Percentiles rank a stretch among this genome's conserved stretches.
Evolutionary conservation across 2,797 vertebrate species (phyloP).

Genomic region (Tinamus major): DNA sequence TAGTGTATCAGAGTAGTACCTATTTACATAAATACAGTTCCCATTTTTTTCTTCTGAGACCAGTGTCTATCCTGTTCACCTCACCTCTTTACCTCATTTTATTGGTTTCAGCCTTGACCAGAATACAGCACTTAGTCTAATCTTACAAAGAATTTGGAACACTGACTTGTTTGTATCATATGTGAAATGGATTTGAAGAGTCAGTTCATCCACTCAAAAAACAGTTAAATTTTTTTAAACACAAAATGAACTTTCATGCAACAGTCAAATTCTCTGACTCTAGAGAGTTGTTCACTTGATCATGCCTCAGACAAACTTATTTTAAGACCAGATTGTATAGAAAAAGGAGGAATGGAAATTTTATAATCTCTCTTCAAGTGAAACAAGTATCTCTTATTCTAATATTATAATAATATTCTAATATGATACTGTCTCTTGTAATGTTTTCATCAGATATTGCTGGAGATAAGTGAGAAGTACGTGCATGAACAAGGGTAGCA

Average conservation of each 20-base stretch:
- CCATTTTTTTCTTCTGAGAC: neutral
- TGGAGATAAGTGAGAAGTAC: neutral
- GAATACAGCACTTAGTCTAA: neutral
- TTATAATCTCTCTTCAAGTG: neutral
- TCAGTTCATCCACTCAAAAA: neutral
- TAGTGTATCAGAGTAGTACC: neutral
- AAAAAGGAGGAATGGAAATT: neutral
- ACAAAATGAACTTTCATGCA: neutral
- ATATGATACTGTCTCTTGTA: neutral
- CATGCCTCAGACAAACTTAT: neutral
- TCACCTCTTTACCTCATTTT: neutral
- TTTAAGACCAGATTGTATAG: neutral
- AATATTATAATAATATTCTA: neutral
- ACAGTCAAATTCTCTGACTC: neutral
- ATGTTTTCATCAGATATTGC: neutral
- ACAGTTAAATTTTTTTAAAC: neutral
- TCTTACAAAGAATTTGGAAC: neutral
- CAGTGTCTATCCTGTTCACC: neutral
- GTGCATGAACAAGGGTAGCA: neutral
- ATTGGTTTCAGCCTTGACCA: neutral
- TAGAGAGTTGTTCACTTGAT: neutral
- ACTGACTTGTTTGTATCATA: neutral
- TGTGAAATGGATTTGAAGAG: neutral
- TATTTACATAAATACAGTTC: neutral
- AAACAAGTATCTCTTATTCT: neutral